phyloP scores from a whole-genome alignment of 2,113 vertebrate genomes.

The Brachionichthys hirsutus region DNA sequence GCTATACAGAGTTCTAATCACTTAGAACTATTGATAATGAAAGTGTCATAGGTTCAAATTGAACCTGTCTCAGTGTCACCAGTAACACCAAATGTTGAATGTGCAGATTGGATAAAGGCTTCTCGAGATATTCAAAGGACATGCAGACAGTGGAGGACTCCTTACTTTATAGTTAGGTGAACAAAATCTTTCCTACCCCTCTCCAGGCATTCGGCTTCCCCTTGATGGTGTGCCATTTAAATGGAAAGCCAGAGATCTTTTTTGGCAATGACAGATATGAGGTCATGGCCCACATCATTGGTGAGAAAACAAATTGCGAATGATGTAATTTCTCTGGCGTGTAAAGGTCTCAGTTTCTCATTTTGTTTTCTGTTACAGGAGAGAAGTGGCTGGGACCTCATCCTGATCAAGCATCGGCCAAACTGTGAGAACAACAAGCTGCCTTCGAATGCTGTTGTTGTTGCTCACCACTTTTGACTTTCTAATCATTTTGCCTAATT shows the following conservation, averaged over 20 bases:
- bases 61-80: too few species aligned
- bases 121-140: too few species aligned
- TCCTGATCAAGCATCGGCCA: conserved; percentile 52
- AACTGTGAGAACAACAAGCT: conserved; percentile 58
- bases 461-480: conserved; percentile 3
- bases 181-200: not conserved
- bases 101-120: too few species aligned
- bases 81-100: too few species aligned
- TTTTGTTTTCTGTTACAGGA: conserved; percentile 64
- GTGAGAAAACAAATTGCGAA: conserved; percentile 70
- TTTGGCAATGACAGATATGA: conserved; percentile 94
- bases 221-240: conserved; percentile 78
- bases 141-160: too few species aligned
- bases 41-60: too few species aligned
- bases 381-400: conserved; percentile 78
- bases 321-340: too few species aligned
- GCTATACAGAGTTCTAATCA: too few species aligned
- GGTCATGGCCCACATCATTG: conserved; percentile 83
- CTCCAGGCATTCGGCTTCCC: conserved; percentile 89
- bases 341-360: not conserved
- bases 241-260: conserved; percentile 79
- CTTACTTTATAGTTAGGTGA: not conserved
- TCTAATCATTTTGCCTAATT: not conserved
- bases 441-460: not conserved
- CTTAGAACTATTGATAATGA: too few species aligned